Percentiles rank a stretch among this genome's conserved stretches.
These are phyloP conservation scores for Solenopsis fugax DNA, from an alignment of 1,140 invertebrate genomes.

Conservation along the genomic window DNA sequence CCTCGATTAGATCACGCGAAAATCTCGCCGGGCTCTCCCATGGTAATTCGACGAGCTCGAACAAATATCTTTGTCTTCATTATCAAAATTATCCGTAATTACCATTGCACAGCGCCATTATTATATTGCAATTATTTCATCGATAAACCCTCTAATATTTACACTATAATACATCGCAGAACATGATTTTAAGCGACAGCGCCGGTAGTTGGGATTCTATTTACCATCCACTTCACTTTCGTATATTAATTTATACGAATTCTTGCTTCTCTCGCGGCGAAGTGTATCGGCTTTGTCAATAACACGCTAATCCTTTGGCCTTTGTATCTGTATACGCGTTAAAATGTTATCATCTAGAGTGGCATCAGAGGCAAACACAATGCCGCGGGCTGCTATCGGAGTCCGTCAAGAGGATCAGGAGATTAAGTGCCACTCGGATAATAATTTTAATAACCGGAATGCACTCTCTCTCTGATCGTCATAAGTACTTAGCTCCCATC, in stretches of 20 bases:
- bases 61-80: neutral
- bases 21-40: neutral
- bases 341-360: conserved; percentile 63
- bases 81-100: conserved; percentile 9
- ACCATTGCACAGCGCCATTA: neutral
- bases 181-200: neutral
- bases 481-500: conserved; percentile 52
- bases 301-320: conserved; percentile 30
- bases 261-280: conserved; percentile 36
- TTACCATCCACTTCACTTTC: neutral
- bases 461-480: conserved; percentile 60
- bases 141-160: neutral
- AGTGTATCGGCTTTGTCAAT: conserved; percentile 46
- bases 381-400: conserved; percentile 70
- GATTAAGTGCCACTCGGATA: conserved; percentile 79
- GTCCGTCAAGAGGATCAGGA: conserved; percentile 78
- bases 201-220: neutral
- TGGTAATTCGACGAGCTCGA: conserved; percentile 14
- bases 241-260: conserved; percentile 51
- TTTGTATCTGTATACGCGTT: conserved; percentile 53
- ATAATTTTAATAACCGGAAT: conserved; percentile 81
- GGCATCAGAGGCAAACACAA: conserved; percentile 49
- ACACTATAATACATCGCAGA: neutral
- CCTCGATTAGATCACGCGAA: conserved; percentile 40
- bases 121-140: neutral